A percentile compares a stretch with the other conserved stretches of the same genome.
phyloP scores from a whole-genome alignment of 2,888 invertebrate species.

The Erebia ligea region DNA sequence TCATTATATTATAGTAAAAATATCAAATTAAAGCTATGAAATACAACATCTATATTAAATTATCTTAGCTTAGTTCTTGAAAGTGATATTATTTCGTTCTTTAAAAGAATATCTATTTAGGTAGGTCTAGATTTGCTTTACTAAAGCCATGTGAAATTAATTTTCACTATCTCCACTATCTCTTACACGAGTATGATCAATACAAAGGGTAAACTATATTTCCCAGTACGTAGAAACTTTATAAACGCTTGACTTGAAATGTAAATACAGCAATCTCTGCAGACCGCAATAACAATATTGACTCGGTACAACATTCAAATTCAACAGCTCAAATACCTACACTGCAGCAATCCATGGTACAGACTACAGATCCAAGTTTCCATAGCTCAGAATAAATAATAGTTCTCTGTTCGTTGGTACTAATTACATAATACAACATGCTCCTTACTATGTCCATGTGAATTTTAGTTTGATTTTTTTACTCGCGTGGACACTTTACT shows the following conservation, averaged over 20 bases:
- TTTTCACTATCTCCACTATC: no score
- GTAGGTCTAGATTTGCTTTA: no score
- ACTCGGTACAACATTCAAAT: background rate
- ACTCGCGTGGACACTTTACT: no score
- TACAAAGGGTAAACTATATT: constrained; percentile 1
- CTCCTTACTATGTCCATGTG: no score
- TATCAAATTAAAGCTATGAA: no score
- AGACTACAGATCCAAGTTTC: background rate
- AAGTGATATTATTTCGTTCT: no score
- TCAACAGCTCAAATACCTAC: background rate
- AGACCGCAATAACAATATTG: constrained; percentile 11
- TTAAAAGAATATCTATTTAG: no score
- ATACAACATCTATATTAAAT: no score
- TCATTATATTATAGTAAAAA: no score
- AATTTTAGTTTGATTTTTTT: no score
- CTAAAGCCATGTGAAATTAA: no score
- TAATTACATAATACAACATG: background rate
- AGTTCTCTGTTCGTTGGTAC: background rate
- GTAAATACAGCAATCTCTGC: constrained; percentile 10
- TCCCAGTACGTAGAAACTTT: background rate
- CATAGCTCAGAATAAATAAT: background rate
- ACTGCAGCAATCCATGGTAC: background rate
- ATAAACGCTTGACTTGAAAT: constrained; percentile 5
- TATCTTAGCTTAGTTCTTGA: no score
- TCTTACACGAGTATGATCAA: background rate